A percentile compares a stretch with the other conserved stretches of the same genome.
These are phyloP conservation scores for Pseudochaenichthys georgianus DNA, from an alignment of 2,797 vertebrate genomes.

Conservation along the genomic window DNA sequence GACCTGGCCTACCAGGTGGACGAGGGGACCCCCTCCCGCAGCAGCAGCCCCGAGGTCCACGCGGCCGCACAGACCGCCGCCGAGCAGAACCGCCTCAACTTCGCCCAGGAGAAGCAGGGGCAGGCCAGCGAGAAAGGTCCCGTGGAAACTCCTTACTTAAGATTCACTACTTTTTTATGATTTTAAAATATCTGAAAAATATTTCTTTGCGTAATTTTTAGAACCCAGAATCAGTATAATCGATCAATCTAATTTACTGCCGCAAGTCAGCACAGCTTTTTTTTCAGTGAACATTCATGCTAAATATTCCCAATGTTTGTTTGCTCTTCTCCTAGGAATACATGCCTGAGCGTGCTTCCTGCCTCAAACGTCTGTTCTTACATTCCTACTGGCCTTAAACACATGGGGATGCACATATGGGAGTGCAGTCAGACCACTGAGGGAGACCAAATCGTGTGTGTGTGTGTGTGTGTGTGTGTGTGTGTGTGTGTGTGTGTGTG, in stretches of 20 bases:
- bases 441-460: conserved; percentile 63
- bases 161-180: too few species aligned
- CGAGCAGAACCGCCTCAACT: conserved; percentile 92
- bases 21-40: conserved; percentile 82
- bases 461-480: conserved; percentile 15
- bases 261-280: background rate
- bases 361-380: conserved; percentile 65
- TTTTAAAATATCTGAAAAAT: too few species aligned
- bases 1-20: conserved; percentile 88
- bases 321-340: conserved; percentile 67
- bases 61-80: conserved; percentile 79
- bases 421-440: conserved; percentile 79
- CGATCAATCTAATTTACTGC: background rate
- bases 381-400: conserved; percentile 76
- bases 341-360: conserved; percentile 81
- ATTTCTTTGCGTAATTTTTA: background rate
- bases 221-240: background rate
- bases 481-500: conserved; percentile 20
- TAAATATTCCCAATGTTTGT: conserved; percentile 30
- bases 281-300: background rate
- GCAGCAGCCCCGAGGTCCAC: conserved; percentile 90
- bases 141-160: too few species aligned
- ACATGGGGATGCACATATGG: conserved; percentile 74
- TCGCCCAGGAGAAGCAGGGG: conserved; percentile 89
- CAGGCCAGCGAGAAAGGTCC: conserved; percentile 82